Conservation (phyloP, 2,113 vertebrate genomes). For the human region DNA sequence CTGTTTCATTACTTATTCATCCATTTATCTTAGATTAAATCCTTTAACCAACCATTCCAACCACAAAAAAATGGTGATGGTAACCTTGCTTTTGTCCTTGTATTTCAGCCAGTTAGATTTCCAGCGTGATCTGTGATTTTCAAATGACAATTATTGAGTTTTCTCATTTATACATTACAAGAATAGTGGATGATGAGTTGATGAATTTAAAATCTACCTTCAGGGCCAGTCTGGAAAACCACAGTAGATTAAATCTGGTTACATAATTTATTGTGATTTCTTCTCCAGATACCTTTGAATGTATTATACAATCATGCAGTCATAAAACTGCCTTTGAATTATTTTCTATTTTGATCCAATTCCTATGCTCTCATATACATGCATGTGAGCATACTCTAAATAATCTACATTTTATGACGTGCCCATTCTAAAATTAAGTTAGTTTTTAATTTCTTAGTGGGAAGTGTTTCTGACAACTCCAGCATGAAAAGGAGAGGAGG, state of each 20-base stretch:
- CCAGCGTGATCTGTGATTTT: constrained; percentile 43
- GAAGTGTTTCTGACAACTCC: neutral
- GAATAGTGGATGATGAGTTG: neutral
- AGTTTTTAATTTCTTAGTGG: constrained; percentile 19
- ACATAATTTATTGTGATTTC: constrained; percentile 56
- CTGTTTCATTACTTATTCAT: neutral
- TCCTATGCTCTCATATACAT: neutral
- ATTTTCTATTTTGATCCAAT: constrained; percentile 34
- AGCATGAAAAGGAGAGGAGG: neutral
- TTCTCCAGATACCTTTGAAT: constrained; percentile 45
- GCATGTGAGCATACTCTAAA: neutral
- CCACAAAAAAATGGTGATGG: neutral
- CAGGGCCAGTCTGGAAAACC: constrained; percentile 38
- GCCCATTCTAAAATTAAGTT: constrained; percentile 34
- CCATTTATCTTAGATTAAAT: constrained; percentile 21
- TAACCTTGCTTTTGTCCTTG: constrained; percentile 6
- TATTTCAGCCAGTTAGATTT: constrained; percentile 48
- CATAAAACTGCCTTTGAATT: constrained; percentile 32
- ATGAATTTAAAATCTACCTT: constrained; percentile 32
- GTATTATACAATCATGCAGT: neutral
- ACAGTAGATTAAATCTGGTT: constrained; percentile 56
- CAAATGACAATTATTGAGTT: constrained; percentile 55
- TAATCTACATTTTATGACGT: neutral
- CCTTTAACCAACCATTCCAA: neutral
- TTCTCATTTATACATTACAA: constrained; percentile 54